Evolutionary conservation across 1,140 invertebrate genomes (phyloP).

Genomic region (Drosophila yakuba): DNA sequence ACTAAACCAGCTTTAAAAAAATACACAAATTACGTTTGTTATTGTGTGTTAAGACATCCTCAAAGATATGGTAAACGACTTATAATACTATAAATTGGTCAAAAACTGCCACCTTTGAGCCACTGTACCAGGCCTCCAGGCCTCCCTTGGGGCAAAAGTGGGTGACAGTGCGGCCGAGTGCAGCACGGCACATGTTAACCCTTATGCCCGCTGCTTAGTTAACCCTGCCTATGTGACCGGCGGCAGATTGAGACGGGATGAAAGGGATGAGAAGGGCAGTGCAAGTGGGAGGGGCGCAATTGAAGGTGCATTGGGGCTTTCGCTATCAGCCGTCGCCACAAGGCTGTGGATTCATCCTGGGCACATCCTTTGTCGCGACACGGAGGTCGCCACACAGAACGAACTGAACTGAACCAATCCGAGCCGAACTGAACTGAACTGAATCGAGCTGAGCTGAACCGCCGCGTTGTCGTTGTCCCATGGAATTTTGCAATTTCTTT

Average conservation of each 20-base stretch:
- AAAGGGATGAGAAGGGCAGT: neutral
- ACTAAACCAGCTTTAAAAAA: no score
- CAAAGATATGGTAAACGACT: no score
- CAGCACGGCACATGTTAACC: conserved; percentile 52
- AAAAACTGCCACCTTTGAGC: neutral
- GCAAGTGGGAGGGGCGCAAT: conserved; percentile 1
- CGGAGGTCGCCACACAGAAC: conserved; percentile 10
- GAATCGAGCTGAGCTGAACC: conserved; percentile 35
- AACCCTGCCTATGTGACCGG: conserved; percentile 66
- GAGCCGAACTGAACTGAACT: conserved; percentile 22
- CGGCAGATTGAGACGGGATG: conserved; percentile 14
- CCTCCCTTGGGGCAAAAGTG: conserved; percentile 10
- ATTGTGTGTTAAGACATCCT: no score
- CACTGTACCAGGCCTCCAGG: conserved; percentile 15
- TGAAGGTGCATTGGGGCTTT: conserved; percentile 47
- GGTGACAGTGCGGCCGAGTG: conserved; percentile 12
- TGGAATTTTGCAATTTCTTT: conserved; percentile 84
- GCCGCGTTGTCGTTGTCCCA: conserved; percentile 52
- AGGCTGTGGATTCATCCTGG: conserved; percentile 40
- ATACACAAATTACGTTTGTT: no score
- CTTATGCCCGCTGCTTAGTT: conserved; percentile 67
- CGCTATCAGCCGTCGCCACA: conserved; percentile 60
- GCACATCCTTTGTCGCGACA: conserved; percentile 48
- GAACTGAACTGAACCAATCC: conserved; percentile 19
- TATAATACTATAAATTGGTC: no score